Conservation (phyloP, 2,888 invertebrate species). For the Thymelicus sylvestris region DNA sequence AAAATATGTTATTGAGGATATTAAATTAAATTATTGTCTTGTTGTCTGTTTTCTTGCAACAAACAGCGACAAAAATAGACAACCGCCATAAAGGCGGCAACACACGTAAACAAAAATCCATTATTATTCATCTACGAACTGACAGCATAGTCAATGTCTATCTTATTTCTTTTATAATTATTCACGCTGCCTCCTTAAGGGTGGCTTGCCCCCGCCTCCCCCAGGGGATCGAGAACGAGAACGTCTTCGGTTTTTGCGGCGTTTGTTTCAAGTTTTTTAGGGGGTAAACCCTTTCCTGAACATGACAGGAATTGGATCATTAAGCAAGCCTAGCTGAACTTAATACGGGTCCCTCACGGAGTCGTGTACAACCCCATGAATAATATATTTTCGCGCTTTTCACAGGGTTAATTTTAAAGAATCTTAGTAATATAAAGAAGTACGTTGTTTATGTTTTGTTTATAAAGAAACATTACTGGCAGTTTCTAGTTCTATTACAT, state of each 20-base stretch:
- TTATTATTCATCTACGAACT: conserved; percentile 82
- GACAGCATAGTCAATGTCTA: conserved; percentile 83
- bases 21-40: no score
- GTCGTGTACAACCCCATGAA: conserved; percentile 51
- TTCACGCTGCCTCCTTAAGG: conserved; percentile 73
- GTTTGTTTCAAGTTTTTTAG: conserved; percentile 85
- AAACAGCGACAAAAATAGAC: conserved; percentile 32
- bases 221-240: conserved; percentile 59
- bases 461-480: no score
- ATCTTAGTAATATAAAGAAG: background rate
- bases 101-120: conserved; percentile 81
- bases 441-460: no score
- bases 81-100: conserved; percentile 47
- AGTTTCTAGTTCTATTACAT: no score
- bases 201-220: conserved; percentile 54
- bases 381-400: conserved; percentile 39
- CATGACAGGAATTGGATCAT: conserved; percentile 85
- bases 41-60: conserved; percentile 23
- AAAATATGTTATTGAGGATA: no score
- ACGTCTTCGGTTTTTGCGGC: conserved; percentile 85
- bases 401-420: conserved; percentile 27
- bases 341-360: conserved; percentile 66
- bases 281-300: conserved; percentile 84
- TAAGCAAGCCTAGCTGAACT: conserved; percentile 81
- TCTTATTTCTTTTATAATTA: conserved; percentile 85